Base-by-base conservation (phyloP, 2,113 vertebrate genomes). In the Caloenas nicobarica region DNA sequence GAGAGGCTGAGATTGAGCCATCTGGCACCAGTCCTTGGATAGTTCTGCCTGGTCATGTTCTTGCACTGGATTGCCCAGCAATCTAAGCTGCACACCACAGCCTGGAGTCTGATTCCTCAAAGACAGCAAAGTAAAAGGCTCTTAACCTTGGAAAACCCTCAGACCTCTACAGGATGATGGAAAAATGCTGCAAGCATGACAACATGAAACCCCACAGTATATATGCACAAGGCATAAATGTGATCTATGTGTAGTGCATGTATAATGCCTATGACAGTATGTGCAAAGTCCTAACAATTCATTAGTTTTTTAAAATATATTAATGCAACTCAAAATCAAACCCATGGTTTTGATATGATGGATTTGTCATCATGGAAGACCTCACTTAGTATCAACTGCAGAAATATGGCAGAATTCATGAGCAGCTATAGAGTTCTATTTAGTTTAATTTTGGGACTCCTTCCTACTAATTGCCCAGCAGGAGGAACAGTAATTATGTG, bases 391-490 rank as follows among this genome's bases (percentile, higher is more conserved):
- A 72, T n/a, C 23, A 53, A 2, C 2, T 0, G 57, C 34, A 86
- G 73, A 62, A 87, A 54, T 18, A 15, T 7, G 74, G 69, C 50
- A 81, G 44, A 70, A 94, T 50, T 53, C n/a, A 34, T 1, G 21
- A 40, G n/a, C 61, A 68, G 1, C 66, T 69, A 21, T 1, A 31
- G 50, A 42, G 16, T 60, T 42, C 29, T 42, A 40, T 33, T 91
- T 9, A 69, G 60, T 77, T 91, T 61, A 65, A 95, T 57, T 91
- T 28, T 60, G 81, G 73, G 85, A 89, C 25, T 89, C 40, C 33
- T 78, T 88, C 50, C 44, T 29, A 12, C 44, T 69, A 89, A 89
- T 73, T 89, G 23, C 78, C 48, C 93, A 84, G 86, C 93, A 48
- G 90, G 64, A 93, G 69, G 36, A 93, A 53, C 38, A 19, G 68